A percentile compares a stretch with the other conserved stretches of the same genome.
phyloP scores from a whole-genome alignment of 2,797 vertebrate genomes.

The Sarcoramphus papa region DNA sequence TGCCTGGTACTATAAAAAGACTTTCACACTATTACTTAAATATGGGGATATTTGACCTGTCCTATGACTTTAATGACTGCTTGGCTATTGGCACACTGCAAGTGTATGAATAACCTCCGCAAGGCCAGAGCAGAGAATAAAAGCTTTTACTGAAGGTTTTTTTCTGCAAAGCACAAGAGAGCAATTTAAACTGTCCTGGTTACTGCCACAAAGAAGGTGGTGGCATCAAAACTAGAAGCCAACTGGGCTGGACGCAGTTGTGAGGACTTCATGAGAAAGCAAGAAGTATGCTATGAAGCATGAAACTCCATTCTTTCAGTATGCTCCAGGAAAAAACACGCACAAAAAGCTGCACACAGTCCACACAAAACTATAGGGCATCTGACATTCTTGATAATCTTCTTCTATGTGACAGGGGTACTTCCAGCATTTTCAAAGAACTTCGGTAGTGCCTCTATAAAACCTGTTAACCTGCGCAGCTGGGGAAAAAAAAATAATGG shows the following conservation, averaged over 20 bases:
- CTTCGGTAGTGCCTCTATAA: neutral
- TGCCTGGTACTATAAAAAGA: neutral
- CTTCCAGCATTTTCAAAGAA: neutral
- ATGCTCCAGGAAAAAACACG: neutral
- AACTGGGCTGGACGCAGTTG: fast-evolving
- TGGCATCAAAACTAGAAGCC: neutral
- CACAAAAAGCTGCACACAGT: neutral
- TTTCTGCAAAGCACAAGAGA: neutral
- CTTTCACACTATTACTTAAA: neutral
- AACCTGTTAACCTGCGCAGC: neutral
- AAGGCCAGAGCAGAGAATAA: neutral
- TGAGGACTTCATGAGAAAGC: neutral
- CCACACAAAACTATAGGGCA: neutral
- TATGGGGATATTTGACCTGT: neutral
- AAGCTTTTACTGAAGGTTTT: neutral
- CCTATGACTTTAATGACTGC: neutral
- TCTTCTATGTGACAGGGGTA: neutral
- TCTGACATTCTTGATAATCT: neutral
- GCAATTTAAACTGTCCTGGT: neutral
- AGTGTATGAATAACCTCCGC: neutral
- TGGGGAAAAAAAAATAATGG: neutral
- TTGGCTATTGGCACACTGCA: neutral
- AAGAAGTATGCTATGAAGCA: neutral
- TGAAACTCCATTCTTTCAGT: neutral
- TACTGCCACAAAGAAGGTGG: neutral